A percentile compares a stretch with the other conserved stretches of the same genome.
phyloP scores from a whole-genome alignment of 1,140 invertebrate genomes.

The Scaptodrosophila lebanonensis region DNA sequence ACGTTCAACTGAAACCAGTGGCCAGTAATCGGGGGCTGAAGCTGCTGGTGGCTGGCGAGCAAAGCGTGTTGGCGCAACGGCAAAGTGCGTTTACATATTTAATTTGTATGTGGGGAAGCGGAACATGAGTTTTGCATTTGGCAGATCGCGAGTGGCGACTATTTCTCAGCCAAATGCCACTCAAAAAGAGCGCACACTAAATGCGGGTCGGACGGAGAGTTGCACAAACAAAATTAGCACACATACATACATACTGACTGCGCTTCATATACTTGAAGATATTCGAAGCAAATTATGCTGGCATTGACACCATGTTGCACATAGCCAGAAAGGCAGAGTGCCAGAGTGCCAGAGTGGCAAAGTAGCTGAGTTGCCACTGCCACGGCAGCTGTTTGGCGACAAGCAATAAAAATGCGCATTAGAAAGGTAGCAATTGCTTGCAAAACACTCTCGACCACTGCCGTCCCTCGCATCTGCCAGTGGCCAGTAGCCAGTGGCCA shows the following conservation, averaged over 20 bases:
- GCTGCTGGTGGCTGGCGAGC: no score
- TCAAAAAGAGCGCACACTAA: conserved; percentile 70
- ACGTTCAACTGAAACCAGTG: no score
- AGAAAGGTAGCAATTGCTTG: conserved; percentile 69
- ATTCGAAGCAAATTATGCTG: conserved; percentile 68
- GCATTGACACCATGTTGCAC: conserved; percentile 68
- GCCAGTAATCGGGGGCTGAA: no score
- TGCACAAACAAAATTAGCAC: conserved; percentile 57
- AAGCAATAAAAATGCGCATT: conserved; percentile 68
- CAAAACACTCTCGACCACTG: not conserved
- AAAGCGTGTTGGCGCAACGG: no score
- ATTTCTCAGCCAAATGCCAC: conserved; percentile 29
- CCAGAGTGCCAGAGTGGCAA: no score
- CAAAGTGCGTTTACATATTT: conserved; percentile 57
- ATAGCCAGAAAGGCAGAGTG: no score
- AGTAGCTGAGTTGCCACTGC: conserved; percentile 21
- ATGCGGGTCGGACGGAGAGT: conserved; percentile 59
- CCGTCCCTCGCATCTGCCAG: not conserved
- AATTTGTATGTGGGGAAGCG: conserved; percentile 23
- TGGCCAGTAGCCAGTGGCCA: no score
- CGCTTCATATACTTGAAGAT: conserved; percentile 47
- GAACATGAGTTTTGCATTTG: conserved; percentile 67
- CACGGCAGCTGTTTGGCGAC: conserved; percentile 45
- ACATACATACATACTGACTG: conserved; percentile 20
- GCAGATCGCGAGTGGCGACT: no score